phyloP scores from a whole-genome alignment of 2,888 invertebrate genomes.

The Coenonympha glycerion region DNA sequence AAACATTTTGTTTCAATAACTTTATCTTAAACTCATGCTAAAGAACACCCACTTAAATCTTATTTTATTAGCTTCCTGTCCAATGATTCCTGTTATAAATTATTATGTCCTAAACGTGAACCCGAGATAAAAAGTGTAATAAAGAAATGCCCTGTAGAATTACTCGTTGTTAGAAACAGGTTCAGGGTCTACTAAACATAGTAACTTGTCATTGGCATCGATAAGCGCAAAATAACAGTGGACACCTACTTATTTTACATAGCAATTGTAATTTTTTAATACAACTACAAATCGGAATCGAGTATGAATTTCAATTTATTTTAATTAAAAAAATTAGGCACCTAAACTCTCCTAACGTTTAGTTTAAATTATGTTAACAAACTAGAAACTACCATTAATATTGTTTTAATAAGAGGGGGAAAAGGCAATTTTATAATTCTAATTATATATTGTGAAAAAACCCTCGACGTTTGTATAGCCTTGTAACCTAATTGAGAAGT shows the following conservation, averaged over 20 bases:
- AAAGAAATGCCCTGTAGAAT: neutral
- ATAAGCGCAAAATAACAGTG: neutral
- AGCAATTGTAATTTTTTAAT: neutral
- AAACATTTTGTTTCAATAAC: no score
- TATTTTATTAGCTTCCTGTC: no score
- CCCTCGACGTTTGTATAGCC: no score
- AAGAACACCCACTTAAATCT: no score
- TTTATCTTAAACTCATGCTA: no score
- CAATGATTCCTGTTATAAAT: no score
- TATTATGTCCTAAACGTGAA: neutral
- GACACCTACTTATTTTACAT: neutral
- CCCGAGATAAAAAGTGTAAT: neutral
- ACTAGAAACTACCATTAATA: no score
- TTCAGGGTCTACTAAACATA: conserved; percentile 2
- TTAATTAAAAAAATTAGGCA: neutral
- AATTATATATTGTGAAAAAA: no score
- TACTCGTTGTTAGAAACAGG: conserved; percentile 1
- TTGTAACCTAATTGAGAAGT: no score
- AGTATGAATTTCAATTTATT: neutral
- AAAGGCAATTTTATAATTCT: no score
- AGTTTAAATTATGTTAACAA: no score
- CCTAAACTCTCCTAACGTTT: neutral
- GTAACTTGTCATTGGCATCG: neutral
- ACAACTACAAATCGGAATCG: neutral
- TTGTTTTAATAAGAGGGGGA: no score